These are phyloP conservation scores for Muscicapa adusta DNA, from an alignment of 2,113 vertebrate genomes.

Conservation along the genomic window DNA sequence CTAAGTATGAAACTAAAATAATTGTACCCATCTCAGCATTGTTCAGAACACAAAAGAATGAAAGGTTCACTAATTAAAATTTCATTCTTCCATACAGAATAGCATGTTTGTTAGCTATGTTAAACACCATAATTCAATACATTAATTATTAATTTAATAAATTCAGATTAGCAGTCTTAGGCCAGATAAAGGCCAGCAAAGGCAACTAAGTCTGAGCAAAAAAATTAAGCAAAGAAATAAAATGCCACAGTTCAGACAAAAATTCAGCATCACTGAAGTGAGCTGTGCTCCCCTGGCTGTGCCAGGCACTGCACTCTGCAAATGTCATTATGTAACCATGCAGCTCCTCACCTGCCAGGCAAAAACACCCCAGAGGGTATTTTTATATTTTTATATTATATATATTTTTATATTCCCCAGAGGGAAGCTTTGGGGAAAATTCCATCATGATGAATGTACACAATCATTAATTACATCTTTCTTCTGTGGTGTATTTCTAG, in stretches of 20 bases:
- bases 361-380: neutral
- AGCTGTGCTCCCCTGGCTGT: neutral
- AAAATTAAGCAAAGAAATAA: neutral
- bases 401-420: no score
- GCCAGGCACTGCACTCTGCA: neutral
- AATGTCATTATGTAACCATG: rapidly evolving
- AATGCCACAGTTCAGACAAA: neutral
- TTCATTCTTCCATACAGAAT: neutral
- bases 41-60: neutral
- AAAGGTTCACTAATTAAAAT: slow-evolving; percentile 16
- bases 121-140: neutral
- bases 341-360: neutral
- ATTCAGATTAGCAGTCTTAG: neutral
- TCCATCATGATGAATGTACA: neutral
- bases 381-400: no score
- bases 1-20: neutral
- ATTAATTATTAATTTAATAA: neutral
- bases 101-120: neutral
- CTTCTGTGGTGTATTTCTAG: neutral
- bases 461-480: neutral
- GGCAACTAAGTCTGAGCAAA: neutral
- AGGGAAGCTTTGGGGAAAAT: neutral
- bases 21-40: neutral
- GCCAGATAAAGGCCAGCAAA: neutral
- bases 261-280: neutral